Conservation (phyloP, 2,797 vertebrate species). For the Sebastes nivosus region DNA sequence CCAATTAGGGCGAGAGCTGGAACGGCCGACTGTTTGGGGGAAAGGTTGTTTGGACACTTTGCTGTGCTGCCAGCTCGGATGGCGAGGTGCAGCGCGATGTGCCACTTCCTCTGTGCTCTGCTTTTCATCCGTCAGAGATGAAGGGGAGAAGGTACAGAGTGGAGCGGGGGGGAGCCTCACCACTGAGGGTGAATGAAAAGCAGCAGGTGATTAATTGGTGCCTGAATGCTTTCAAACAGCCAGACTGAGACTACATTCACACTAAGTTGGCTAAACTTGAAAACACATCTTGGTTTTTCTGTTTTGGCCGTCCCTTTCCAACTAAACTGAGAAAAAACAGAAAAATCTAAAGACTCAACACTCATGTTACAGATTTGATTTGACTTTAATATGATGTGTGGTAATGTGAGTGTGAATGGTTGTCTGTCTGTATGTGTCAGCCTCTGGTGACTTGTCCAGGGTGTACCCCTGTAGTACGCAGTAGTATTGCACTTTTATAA, state of each 20-base stretch:
- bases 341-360: neutral
- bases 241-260: neutral
- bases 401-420: neutral
- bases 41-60: conserved; percentile 57
- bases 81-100: conserved; percentile 18
- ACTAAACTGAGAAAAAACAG: neutral
- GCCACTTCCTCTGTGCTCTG: conserved; percentile 43
- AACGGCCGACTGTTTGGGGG: conserved; percentile 35
- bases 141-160: conserved; percentile 33
- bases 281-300: neutral
- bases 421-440: neutral
- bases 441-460: too few species aligned
- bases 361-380: neutral
- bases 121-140: conserved; percentile 42
- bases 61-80: conserved; percentile 52
- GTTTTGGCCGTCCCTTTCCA: neutral
- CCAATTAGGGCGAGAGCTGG: conserved; percentile 56
- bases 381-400: neutral
- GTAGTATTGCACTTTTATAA: neutral
- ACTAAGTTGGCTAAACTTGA: neutral
- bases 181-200: conserved; percentile 27
- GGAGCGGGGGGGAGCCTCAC: neutral
- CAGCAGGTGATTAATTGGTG: conserved; percentile 53
- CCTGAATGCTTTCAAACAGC: conserved; percentile 16
- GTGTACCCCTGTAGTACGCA: too few species aligned